phyloP scores from a whole-genome alignment of 2,113 vertebrate genomes.

The Tinamus guttatus region DNA sequence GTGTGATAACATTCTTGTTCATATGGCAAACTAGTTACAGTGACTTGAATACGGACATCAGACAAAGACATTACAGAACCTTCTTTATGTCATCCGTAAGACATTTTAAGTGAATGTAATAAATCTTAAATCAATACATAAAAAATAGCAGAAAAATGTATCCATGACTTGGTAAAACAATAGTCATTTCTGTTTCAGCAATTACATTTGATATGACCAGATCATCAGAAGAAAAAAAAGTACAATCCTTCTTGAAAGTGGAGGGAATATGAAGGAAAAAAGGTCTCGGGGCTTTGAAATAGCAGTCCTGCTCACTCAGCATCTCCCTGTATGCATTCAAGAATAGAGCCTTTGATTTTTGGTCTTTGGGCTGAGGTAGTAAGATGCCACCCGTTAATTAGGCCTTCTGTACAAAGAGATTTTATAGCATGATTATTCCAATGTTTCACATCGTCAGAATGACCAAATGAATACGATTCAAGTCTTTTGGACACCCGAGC shows the following conservation, averaged over 20 bases:
- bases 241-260: not conserved
- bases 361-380: not conserved
- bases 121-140: not conserved
- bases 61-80: not conserved
- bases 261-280: not conserved
- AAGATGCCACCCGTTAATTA: not conserved
- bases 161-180: not conserved
- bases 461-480: not conserved
- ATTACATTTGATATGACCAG: not conserved
- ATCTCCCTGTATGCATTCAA: not conserved
- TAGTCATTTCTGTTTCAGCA: not conserved
- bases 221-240: not conserved
- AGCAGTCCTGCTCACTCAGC: not conserved
- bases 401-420: fast-evolving
- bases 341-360: not conserved
- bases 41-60: not conserved
- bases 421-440: not conserved
- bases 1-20: not conserved
- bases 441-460: not conserved
- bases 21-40: not conserved
- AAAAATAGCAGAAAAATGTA: not conserved
- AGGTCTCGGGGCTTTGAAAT: not conserved
- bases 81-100: not conserved
- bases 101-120: not conserved
- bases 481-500: not conserved